Evolutionary conservation across 2,888 invertebrate genomes (phyloP), one percentile per base, ranked within the genome.

Genomic region (Andrena marginata): DNA sequence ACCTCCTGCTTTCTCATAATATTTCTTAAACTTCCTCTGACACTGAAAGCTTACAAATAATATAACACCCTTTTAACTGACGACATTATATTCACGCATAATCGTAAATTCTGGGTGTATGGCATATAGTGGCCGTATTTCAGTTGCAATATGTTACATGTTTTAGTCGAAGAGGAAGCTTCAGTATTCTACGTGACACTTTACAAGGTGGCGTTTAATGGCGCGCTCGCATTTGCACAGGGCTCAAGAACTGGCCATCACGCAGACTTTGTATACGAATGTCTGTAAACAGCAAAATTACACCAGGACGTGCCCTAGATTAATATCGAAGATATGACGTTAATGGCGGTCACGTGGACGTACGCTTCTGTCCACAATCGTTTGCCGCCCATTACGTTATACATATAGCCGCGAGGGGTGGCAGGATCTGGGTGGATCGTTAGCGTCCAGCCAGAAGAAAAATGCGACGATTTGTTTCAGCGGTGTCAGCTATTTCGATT

Each of bases 281-380:
- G 85, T 71, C 73, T 49, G 80, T 83, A 83, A 86, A 86, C 77
- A 75, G 86, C 73, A 83, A 85, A 90, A 88, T 90, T 88, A 91
- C 89, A 88, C 88, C 76, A 26, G 86, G 68, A 85, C 91, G 89
- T 86, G 90, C 79, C 69, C 77, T 68, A 86, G 91, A 91, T 91
- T 90, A 91, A 91, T 90, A 90, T 87, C 83, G 70, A 59, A 81
- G 89, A 87, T 89, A 88, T 63, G 49, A 42, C 51, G 77, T 69
- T 89, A 90, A 89, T 84, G 79, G 84, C 33, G 69, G 56, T 68
- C 89, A 78, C 83, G 85, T 82, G 80, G 65, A 75, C 56, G 80
- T 72, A 70, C 60, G 71, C 60, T 20, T 33, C 60, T 56, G 42
- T 29, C 42, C 74, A 65, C 64, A 56, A 73, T 81, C 76, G 77